Evolutionary conservation across 2,888 invertebrate species (phyloP).

Genomic region (Drosophila longiperda): DNA sequence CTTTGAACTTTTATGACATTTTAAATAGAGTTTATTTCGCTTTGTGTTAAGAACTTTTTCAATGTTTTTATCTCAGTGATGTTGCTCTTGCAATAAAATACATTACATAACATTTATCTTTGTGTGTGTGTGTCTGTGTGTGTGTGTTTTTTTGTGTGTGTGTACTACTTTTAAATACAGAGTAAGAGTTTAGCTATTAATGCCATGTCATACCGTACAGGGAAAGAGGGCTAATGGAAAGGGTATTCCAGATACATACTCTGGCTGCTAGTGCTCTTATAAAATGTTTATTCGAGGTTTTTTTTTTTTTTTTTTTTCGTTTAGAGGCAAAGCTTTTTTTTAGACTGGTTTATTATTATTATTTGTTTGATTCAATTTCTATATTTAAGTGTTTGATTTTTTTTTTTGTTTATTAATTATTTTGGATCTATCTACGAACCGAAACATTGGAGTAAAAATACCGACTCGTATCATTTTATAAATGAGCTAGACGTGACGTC

Average conservation of each 20-base stretch:
- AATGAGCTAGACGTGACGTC: slow-evolving; percentile 42
- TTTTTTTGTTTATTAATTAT: neutral
- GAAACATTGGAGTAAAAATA: slow-evolving; percentile 26
- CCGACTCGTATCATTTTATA: slow-evolving; percentile 41
- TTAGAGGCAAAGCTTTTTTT: slow-evolving; percentile 52
- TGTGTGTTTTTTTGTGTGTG: neutral
- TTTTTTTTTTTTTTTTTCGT: neutral
- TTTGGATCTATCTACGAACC: slow-evolving; percentile 43
- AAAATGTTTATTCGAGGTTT: slow-evolving; percentile 33
- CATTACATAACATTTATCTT: slow-evolving; percentile 21
- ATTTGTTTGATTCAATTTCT: slow-evolving; percentile 1
- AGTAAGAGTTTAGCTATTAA: slow-evolving; percentile 26
- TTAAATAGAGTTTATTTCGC: slow-evolving; percentile 6
- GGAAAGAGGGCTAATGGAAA: slow-evolving; percentile 8
- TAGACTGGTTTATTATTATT: slow-evolving; percentile 25
- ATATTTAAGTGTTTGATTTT: slow-evolving; percentile 7
- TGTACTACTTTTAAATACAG: slow-evolving; percentile 21
- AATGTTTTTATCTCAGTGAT: slow-evolving; percentile 13
- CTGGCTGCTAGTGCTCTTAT: slow-evolving; percentile 14
- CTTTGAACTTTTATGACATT: slow-evolving; percentile 37
- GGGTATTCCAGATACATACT: slow-evolving; percentile 7
- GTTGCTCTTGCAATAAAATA: slow-evolving; percentile 29
- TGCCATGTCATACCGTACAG: slow-evolving; percentile 13
- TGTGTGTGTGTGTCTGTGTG: neutral
- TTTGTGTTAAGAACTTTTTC: slow-evolving; percentile 15